Evolutionary conservation across 2,113 vertebrate species (phyloP).

Genomic region (Chinchilla lanigera): DNA sequence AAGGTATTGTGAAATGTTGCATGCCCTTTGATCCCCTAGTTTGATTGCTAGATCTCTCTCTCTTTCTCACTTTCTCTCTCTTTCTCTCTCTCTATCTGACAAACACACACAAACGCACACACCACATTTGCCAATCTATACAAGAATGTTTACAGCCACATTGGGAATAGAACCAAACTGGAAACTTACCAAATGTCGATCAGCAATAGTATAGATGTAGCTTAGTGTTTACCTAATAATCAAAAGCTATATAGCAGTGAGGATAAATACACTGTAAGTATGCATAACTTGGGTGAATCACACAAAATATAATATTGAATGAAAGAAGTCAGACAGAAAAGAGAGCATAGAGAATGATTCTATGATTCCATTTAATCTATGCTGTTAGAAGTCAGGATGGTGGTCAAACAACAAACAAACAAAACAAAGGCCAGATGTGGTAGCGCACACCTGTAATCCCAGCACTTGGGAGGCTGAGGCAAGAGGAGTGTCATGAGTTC

Average conservation of each 20-base stretch:
- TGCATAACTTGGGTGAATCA: neutral
- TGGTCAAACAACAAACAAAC: neutral
- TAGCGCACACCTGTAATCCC: neutral
- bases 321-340: constrained; percentile 27
- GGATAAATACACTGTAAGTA: neutral
- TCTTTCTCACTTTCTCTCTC: no score
- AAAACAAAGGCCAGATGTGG: neutral
- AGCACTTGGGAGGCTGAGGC: neutral
- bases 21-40: neutral
- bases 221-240: neutral
- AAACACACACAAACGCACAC: neutral
- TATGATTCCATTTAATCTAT: neutral
- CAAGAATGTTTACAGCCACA: neutral
- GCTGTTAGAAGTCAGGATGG: neutral
- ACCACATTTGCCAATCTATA: neutral
- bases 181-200: neutral
- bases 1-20: neutral
- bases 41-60: neutral
- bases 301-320: neutral
- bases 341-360: neutral
- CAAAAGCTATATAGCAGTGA: constrained; percentile 15
- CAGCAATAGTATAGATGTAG: neutral
- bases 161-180: constrained; percentile 17
- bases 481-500: neutral
- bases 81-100: neutral